A percentile compares a stretch with the other conserved stretches of the same genome.
Conservation (phyloP, 2,113 vertebrate species). For the Todiramphus chloris region DNA sequence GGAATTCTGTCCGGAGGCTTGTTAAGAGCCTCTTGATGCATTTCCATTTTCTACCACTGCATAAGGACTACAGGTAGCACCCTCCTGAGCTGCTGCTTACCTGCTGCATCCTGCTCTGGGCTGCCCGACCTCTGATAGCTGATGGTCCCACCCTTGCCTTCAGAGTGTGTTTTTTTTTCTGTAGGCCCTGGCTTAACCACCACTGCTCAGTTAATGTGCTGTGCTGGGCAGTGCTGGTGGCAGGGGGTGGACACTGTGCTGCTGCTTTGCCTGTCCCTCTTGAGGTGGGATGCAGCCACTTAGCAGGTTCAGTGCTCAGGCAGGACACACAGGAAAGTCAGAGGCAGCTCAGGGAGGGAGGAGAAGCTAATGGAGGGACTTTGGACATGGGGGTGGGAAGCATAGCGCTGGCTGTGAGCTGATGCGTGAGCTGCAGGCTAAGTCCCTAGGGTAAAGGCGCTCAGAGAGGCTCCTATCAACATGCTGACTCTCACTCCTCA, state of each 20-base stretch:
- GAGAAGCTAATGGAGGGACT: neutral
- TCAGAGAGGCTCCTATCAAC: neutral
- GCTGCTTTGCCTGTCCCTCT: neutral
- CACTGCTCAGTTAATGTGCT: accelerated
- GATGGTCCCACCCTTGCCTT: neutral
- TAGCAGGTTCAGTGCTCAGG: neutral
- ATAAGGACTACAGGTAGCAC: neutral
- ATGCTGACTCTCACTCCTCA: neutral
- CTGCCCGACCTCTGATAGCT: neutral
- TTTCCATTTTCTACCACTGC: neutral
- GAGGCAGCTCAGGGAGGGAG: neutral
- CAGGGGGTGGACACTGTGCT: accelerated
- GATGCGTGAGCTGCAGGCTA: neutral
- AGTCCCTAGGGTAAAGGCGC: neutral
- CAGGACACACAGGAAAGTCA: neutral
- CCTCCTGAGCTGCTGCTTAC: neutral
- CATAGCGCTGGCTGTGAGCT: accelerated
- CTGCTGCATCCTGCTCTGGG: neutral
- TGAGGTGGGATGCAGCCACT: no score
- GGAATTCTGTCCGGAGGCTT: neutral
- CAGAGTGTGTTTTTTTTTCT: neutral
- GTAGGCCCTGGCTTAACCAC: neutral
- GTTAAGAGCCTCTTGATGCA: neutral
- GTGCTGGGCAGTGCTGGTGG: no score
- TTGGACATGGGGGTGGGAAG: accelerated